These are phyloP conservation scores for Anas platyrhynchos DNA, from an alignment of 2,113 vertebrate species.

Conservation along the genomic window DNA sequence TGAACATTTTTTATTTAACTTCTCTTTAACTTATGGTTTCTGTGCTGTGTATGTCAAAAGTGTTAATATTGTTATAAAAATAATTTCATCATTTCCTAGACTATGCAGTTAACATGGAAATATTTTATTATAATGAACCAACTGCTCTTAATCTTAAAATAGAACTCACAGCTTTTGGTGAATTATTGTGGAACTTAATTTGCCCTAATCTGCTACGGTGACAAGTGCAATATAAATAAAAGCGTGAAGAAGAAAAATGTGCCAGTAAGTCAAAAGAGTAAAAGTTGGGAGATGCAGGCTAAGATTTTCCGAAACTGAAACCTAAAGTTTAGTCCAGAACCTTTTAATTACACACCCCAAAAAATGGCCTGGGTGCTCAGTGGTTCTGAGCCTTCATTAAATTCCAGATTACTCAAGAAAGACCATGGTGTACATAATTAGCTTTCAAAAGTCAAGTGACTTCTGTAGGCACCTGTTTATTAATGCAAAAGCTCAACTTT, in stretches of 20 bases:
- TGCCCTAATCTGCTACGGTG: neutral
- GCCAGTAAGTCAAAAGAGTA: neutral
- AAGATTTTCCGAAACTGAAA: neutral
- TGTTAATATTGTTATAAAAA: neutral
- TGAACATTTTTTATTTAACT: neutral
- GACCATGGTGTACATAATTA: neutral
- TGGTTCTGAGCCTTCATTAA: neutral
- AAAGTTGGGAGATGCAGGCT: neutral
- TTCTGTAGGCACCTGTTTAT: neutral
- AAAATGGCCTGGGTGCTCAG: neutral
- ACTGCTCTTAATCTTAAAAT: neutral
- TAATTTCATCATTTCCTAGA: neutral
- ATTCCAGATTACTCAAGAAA: neutral
- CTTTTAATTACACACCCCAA: neutral
- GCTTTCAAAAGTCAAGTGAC: neutral
- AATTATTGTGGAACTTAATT: neutral
- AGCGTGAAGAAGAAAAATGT: neutral
- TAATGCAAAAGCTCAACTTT: neutral
- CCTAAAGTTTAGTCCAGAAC: neutral
- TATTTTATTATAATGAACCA: constrained; percentile 11
- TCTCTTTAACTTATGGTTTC: neutral
- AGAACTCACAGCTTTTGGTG: neutral
- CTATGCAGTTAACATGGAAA: neutral
- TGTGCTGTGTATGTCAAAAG: neutral
- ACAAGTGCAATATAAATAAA: constrained; percentile 41